These are phyloP conservation scores for Heterocephalus glaber DNA, from an alignment of 2,113 vertebrate genomes.

Conservation along the genomic window DNA sequence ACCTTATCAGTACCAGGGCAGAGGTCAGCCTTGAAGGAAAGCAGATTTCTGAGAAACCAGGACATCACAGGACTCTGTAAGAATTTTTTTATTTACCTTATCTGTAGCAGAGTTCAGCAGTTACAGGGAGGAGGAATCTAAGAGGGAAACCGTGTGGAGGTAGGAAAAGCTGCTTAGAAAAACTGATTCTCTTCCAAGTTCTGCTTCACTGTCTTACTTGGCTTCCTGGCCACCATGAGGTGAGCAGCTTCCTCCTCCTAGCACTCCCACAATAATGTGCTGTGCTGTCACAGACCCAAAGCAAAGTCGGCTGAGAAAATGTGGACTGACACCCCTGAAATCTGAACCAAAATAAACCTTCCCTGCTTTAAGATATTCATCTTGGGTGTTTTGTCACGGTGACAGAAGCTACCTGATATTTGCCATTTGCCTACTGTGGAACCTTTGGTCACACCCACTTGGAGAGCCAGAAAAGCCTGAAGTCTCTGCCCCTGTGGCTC, in stretches of 20 bases:
- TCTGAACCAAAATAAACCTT: neutral
- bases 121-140: no score
- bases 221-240: neutral
- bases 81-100: no score
- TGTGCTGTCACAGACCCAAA: neutral
- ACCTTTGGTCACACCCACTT: neutral
- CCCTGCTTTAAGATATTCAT: neutral
- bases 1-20: no score
- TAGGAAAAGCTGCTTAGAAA: no score
- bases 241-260: neutral
- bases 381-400: neutral
- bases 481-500: neutral
- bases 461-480: neutral
- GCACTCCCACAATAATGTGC: neutral
- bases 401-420: neutral
- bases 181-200: no score
- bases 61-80: no score
- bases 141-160: no score
- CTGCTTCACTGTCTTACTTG: no score
- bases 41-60: no score
- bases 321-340: neutral
- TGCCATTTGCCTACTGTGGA: neutral
- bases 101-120: no score
- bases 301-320: neutral
- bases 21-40: no score